These are phyloP conservation scores for Hesperia comma DNA, from an alignment of 2,888 invertebrate genomes.

Conservation along the genomic window DNA sequence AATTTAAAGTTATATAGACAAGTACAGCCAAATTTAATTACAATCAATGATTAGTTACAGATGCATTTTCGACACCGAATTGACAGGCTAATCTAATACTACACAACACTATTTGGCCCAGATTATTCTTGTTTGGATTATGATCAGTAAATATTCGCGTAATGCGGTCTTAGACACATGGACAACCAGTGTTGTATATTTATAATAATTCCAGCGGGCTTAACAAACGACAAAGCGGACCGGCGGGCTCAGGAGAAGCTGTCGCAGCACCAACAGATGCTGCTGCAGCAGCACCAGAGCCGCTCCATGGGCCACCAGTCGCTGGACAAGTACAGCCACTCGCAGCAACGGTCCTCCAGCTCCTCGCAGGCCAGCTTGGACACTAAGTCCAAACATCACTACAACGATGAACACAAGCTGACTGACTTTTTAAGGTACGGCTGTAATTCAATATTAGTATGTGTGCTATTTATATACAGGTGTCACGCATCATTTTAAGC, in stretches of 20 bases:
- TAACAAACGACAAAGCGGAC: conserved; percentile 68
- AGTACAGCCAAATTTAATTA: no score
- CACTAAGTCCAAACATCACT: conserved; percentile 75
- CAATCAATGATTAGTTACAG: no score
- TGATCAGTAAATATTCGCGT: no score
- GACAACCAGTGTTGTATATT: neutral
- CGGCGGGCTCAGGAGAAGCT: conserved; percentile 77
- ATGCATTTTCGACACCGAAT: no score
- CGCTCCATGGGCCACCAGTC: conserved; percentile 83
- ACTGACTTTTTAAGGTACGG: conserved; percentile 86
- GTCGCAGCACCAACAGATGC: conserved; percentile 86
- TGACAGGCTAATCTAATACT: no score
- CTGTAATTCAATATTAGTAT: conserved; percentile 5
- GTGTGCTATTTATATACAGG: no score
- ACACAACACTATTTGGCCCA: no score
- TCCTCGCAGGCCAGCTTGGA: conserved; percentile 65
- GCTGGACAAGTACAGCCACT: conserved; percentile 85
- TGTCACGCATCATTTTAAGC: no score
- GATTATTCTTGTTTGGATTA: no score
- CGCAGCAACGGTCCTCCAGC: conserved; percentile 77
- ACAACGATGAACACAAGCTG: conserved; percentile 86
- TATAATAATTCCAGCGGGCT: conserved; percentile 58
- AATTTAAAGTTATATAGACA: no score
- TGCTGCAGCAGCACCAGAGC: conserved; percentile 87
- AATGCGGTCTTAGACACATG: no score